Base-by-base conservation (phyloP, 2,797 vertebrate species). In the Sebastiscus albofasciatus region DNA sequence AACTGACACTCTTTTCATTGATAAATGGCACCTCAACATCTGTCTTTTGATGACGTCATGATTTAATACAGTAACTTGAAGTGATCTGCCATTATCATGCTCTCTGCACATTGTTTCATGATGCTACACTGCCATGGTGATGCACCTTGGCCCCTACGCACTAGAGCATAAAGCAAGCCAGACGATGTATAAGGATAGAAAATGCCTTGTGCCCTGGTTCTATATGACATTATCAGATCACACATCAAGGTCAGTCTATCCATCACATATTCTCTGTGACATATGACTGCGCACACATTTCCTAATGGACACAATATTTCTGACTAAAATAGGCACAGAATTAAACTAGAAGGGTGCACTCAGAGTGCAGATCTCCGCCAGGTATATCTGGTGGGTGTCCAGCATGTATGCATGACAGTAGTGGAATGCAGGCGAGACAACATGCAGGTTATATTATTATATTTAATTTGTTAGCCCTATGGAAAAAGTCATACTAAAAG, bases 141-240 rank as follows among this genome's bases (percentile, higher is more conserved):
- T 42, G 65, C 11, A 69, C 46, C 34, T 72, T 11, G 52, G 65
- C 31, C 33, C 62, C 22, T 52, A 14, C 12, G 14, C 59, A 76
- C 46, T 22, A 13, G 56, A 42, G 61, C 34, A 72, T 54, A 67
- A 75, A 66, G 67, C 54, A n/a, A 33, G 26, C 14, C 24, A 70
- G 52, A 29, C 3, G 24, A 16, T 13, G 27, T n/a, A 59, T 18
- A 78, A 6, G 18, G 34, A 59, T 4, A 39, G 56, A 16, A 62
- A 49, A 24, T 4, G 2, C 36, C 26, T 67, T 14, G 6, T 52
- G 60, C 55, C 20, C 20, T 22, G 42, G 62, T 75, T 62, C 67
- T 58, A 20, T 39, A 55, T 64, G 65, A 81, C 83, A 75, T 76
- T 74, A 74, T 85, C 54, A 75, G 29, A 83, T 75, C 71, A 73